Percentiles rank a stretch among this genome's conserved stretches.
These are phyloP conservation scores for Microtus pennsylvanicus DNA, from an alignment of 2,113 vertebrate genomes.

Conservation along the genomic window DNA sequence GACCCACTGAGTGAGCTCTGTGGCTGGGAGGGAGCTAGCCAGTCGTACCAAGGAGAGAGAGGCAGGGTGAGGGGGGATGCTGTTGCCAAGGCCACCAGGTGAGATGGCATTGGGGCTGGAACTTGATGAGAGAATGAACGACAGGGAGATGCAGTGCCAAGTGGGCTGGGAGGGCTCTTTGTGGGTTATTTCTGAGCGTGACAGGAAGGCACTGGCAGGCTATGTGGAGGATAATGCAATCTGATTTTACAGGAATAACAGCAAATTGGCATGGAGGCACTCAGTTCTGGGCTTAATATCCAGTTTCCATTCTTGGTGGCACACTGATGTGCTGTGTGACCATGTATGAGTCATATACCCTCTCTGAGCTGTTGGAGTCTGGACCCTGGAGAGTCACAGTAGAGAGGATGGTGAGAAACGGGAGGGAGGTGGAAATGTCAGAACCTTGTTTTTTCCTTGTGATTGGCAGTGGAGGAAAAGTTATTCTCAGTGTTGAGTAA, in stretches of 20 bases:
- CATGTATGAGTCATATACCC: neutral
- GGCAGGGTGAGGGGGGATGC: too few species aligned
- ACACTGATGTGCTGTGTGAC: neutral
- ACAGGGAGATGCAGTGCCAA: too few species aligned
- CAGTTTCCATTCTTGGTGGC: neutral
- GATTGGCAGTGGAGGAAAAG: neutral
- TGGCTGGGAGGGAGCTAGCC: neutral
- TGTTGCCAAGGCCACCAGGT: neutral
- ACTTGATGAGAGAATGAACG: too few species aligned
- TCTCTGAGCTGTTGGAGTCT: neutral
- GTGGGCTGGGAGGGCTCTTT: neutral
- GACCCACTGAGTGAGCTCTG: neutral
- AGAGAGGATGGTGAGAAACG: neutral
- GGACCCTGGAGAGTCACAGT: neutral
- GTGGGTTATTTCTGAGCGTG: slow-evolving; percentile 1
- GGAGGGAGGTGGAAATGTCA: neutral
- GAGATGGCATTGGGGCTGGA: neutral
- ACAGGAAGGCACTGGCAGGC: neutral
- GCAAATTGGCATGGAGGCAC: neutral
- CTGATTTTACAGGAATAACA: slow-evolving; percentile 9
- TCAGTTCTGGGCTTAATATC: neutral
- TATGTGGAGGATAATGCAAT: neutral
- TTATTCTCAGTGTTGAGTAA: neutral
- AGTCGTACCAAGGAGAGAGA: neutral
- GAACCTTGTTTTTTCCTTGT: too few species aligned